Percentiles rank a stretch among this genome's conserved stretches.
Conservation (phyloP, 2,888 invertebrate species). For the Parnassius smintheus region DNA sequence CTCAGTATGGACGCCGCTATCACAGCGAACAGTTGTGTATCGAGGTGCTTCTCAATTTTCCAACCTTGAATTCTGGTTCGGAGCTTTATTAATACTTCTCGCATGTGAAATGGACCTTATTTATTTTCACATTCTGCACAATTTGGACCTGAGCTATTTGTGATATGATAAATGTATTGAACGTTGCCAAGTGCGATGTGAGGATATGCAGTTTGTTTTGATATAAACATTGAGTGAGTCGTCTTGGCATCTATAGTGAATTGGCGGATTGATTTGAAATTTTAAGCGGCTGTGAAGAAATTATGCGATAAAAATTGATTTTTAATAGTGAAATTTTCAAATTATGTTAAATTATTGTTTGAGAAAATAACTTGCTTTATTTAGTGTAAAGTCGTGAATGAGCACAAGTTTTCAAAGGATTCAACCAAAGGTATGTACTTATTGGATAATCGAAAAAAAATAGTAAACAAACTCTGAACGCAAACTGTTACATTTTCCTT, state of each 20-base stretch:
- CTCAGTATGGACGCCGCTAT: constrained; percentile 64
- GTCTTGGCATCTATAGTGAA: constrained; percentile 4
- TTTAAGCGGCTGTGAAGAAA: neutral
- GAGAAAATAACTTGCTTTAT: neutral
- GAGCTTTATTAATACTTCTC: constrained; percentile 60
- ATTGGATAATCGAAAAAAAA: too few species aligned
- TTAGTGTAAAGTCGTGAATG: neutral
- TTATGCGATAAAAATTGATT: constrained; percentile 5
- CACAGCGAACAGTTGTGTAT: constrained; percentile 52
- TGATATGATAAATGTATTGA: constrained; percentile 17
- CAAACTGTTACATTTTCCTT: too few species aligned
- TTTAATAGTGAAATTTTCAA: neutral
- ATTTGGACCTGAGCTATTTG: constrained; percentile 30
- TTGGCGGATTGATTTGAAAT: constrained; percentile 5
- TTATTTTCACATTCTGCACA: constrained; percentile 61
- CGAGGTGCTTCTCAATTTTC: constrained; percentile 53
- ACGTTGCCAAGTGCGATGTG: constrained; percentile 3
- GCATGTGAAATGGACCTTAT: constrained; percentile 77
- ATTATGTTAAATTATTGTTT: neutral
- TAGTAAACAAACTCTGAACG: too few species aligned
- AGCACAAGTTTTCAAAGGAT: constrained; percentile 4
- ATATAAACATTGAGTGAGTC: neutral
- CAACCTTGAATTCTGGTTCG: constrained; percentile 73
- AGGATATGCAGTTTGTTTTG: neutral
- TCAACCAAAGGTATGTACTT: constrained; percentile 1